Evolutionary conservation across 2,888 invertebrate genomes (phyloP), one percentile per base, ranked within the genome.

Genomic region (Phyto melanocephala): DNA sequence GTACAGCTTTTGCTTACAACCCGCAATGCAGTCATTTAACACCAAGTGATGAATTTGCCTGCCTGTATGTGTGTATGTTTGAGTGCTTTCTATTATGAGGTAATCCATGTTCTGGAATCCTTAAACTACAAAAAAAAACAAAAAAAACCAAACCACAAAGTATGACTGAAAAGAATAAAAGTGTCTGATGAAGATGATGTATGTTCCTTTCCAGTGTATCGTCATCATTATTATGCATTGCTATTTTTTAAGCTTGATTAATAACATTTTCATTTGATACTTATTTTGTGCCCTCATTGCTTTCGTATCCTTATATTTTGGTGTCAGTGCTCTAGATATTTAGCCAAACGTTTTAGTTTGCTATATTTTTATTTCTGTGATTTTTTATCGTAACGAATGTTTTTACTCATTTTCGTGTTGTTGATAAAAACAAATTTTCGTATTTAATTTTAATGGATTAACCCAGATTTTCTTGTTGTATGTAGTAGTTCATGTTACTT

Each of bases 161-260:
- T 28, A 54, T 24, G 40, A 35, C 11, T 22, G 17, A 7, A 54
- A n/a, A 6, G 28, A 28, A 15, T 28, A 33, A n/a, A 3, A 35
- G 52, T 54, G 22, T 37, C 15, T 67, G 62, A 20, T 47, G 40
- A 72, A 67, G 15, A 79, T 72, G 50, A 77, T 63, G 68, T 70
- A 20, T 47, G 68, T 63, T 40, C 40, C 24, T 40, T 72, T 15
- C 8, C 60, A 72, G 37, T 62, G 62, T 75, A 70, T 74, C 72
- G 50, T 45, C n/a, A 28, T 56, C 52, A 17, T 42, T 65, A 33
- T 71, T 42, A 40, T 22, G 50, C 35, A 28, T 20, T 75, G 10
- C 42, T 65, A 37, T 52, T 62, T 37, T 15, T n/a, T 82, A 79
- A 82, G 70, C 78, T 79, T 82, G 79, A 82, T 82, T 82, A 82